Evolutionary conservation across 2,888 invertebrate genomes (phyloP), one percentile per base, ranked within the genome.

Genomic region (Pristionchus fissidentatus): DNA sequence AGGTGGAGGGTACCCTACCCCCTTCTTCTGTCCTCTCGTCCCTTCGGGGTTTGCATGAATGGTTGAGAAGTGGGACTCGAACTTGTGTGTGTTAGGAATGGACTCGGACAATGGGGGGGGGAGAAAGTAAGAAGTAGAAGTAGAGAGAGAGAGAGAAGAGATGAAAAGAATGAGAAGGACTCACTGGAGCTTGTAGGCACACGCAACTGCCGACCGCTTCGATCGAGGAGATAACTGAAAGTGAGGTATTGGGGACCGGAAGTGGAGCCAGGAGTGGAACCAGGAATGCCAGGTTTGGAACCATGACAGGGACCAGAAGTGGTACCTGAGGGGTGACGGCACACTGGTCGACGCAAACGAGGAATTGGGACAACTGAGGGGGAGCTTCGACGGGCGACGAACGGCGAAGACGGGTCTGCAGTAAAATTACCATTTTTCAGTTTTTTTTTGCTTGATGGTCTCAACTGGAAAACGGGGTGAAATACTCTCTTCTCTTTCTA

Each of bases 281-380:
- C n/a, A 26, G 57, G n/a, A 29, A 57, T 57, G 57, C 26, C 26
- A 57, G 57, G 32, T 8, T 29, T 29, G 29, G 60, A 32, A 29
- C n/a, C 35, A 62, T 35, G 62, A 35, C 35, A 57, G 57, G 4
- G 7, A 62, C 35, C 62, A 49, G 70, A 43, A 15, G 35, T 29
- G 32, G n/a, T 22, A 78, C 78, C 52, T 78, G 38, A 29, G 78
- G 88, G 70, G 87, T 87, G 88, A 90, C 89, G 22, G 89, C 85
- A 83, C 91, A 91, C 70, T 91, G 87, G 73, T 91, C 91, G 38
- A 91, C 91, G 82, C 91, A 91, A 88, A 90, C 90, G 62, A 91
- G 86, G 83, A 88, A 91, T 77, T 90, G 89, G 38, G 88, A 84
- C n/a, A 90, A 85, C 55, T 90, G 88, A 29, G 87, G 86, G 70